Evolutionary conservation across 2,888 invertebrate species (phyloP), one percentile per base, ranked within the genome.

Genomic region (Laspeyria flexula): DNA sequence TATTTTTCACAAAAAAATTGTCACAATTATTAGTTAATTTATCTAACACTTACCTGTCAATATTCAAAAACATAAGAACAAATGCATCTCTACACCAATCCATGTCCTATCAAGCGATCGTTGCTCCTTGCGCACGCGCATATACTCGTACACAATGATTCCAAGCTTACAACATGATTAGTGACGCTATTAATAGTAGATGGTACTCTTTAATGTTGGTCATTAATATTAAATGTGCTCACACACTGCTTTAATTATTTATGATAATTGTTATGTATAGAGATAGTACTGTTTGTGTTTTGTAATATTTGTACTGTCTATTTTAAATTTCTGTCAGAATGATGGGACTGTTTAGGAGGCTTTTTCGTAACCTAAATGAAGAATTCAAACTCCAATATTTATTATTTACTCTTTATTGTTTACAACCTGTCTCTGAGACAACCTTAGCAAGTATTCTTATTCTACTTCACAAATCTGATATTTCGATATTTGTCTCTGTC

Each of bases 61-160:
- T 29, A 1, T 29, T 29, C 11, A 2, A 9, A 33, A 33, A 48
- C 39, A 55, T 49, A 42, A 42, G 7, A 0, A 3, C 2, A 4
- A 3, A 23, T 5, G 10, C 38, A 37, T 25, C 35, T 49, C 50
- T 13, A 55, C 37, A 29, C 29, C 42, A 31, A 11, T 35, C 11
- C 2, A 11, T 57, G 59, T 64, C 40, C 57, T 52, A 56, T 56
- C 49, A 57, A 60, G 65, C 65, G 73, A 60, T 47, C 71, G 44
- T 73, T 75, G 73, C 69, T 69, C 69, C 66, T 68, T 63, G 69
- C 65, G 71, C 73, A 49, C 63, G 60, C 74, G 65, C 68, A 60
- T 78, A 71, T 74, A 65, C 74, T 64, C 68, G 60, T 78, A 71
- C 73, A 65, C 65, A 69, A 65, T 69, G 67, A 60, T 65, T 64